A percentile compares a stretch with the other conserved stretches of the same genome.
phyloP scores from a whole-genome alignment of 2,113 vertebrate species.

The Ctenomys sociabilis region DNA sequence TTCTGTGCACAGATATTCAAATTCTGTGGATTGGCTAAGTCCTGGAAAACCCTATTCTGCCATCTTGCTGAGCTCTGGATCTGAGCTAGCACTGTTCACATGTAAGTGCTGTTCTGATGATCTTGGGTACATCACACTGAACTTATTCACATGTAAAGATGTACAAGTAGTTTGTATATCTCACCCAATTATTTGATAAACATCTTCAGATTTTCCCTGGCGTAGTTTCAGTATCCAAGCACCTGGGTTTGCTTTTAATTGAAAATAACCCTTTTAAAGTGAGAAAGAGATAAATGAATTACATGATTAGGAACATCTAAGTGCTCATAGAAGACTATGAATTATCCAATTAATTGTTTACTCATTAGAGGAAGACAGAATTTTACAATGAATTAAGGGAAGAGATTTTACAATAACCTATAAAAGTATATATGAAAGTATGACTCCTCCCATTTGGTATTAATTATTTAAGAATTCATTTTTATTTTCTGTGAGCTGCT shows the following conservation, averaged over 20 bases:
- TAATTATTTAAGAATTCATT: constrained; percentile 18
- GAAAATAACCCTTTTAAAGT: constrained; percentile 95
- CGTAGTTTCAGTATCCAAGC: constrained; percentile 94
- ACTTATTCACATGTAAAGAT: constrained; percentile 26
- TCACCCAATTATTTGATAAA: constrained; percentile 95
- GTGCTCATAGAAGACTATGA: not conserved
- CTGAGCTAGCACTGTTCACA: not conserved
- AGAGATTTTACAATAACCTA: not conserved
- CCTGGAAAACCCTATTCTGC: not conserved
- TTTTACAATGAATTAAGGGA: constrained; percentile 48
- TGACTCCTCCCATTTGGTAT: not conserved
- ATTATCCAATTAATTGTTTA: not conserved
- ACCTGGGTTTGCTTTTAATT: constrained; percentile 98
- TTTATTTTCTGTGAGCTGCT: not conserved
- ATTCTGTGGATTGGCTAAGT: not conserved
- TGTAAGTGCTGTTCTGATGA: constrained; percentile 6
- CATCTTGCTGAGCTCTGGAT: not conserved
- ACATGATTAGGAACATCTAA: not conserved
- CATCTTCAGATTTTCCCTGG: constrained; percentile 95
- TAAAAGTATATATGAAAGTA: constrained; percentile 17
- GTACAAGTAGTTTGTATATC: constrained; percentile 78
- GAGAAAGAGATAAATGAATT: constrained; percentile 52
- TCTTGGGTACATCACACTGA: not conserved
- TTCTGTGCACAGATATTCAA: not conserved
- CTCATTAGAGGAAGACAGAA: not conserved